phyloP scores from a whole-genome alignment of 2,888 invertebrate genomes.

The Lottia gigantea region DNA sequence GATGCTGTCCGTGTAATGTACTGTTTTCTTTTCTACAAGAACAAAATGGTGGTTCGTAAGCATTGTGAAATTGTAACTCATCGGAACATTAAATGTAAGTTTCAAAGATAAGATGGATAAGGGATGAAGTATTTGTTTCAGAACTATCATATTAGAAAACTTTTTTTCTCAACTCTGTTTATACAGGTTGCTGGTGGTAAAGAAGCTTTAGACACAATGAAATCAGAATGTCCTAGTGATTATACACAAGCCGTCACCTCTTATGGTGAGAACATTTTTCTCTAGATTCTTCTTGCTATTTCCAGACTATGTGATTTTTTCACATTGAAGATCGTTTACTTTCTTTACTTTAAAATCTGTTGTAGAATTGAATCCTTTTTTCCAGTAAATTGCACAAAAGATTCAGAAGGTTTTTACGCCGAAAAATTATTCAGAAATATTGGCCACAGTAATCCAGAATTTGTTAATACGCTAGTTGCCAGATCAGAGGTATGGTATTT shows the following conservation, averaged over 20 bases:
- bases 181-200: conserved; percentile 38
- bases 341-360: too few relatives aligned
- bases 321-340: too few relatives aligned
- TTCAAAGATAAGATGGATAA: too few relatives aligned
- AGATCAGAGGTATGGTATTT: conserved; percentile 56
- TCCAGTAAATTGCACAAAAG: conserved; percentile 41
- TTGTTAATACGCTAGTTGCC: conserved; percentile 47
- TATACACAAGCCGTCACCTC: conserved; percentile 43
- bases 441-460: conserved; percentile 43
- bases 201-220: conserved; percentile 42
- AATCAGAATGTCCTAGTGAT: conserved; percentile 45
- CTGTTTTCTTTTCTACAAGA: too few relatives aligned
- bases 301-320: neutral
- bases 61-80: too few relatives aligned
- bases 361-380: conserved; percentile 11
- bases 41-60: too few relatives aligned
- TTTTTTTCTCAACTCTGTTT: too few relatives aligned
- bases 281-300: too few relatives aligned
- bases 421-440: conserved; percentile 45
- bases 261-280: conserved; percentile 36
- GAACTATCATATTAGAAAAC: too few relatives aligned
- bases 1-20: too few relatives aligned
- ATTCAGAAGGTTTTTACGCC: conserved; percentile 42
- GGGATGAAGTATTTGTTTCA: too few relatives aligned
- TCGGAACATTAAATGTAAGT: too few relatives aligned